Evolutionary conservation across 2,113 vertebrate genomes (phyloP).

Genomic region (Gallinago media): DNA sequence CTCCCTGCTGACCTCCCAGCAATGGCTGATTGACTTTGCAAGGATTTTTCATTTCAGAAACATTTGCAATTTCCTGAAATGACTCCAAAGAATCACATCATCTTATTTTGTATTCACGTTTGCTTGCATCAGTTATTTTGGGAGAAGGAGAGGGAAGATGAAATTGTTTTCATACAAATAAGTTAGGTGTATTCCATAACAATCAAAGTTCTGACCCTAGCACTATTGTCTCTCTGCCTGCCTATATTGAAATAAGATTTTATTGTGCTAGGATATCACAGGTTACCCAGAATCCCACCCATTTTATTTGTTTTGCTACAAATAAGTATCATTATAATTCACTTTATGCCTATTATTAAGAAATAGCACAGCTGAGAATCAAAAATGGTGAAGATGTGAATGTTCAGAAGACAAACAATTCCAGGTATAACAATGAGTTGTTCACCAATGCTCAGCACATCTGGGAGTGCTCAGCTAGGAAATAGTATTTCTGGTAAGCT

Average conservation of each 20-base stretch:
- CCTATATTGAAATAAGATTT: background rate
- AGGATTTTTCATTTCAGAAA: conserved; percentile 62
- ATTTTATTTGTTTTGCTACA: background rate
- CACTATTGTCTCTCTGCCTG: background rate
- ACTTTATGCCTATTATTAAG: background rate
- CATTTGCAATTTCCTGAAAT: conserved; percentile 64
- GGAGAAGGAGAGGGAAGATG: background rate
- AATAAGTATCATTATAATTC: background rate
- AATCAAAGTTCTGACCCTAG: background rate
- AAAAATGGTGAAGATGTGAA: background rate
- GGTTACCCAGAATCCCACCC: background rate
- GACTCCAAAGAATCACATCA: conserved; percentile 34
- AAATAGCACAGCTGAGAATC: background rate
- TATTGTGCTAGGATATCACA: background rate
- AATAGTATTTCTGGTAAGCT: background rate
- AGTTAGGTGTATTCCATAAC: background rate
- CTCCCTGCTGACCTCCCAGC: conserved; percentile 46
- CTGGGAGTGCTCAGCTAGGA: background rate
- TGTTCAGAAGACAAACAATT: background rate
- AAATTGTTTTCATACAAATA: conserved; percentile 19
- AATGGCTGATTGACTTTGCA: conserved; percentile 39
- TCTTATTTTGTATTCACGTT: conserved; percentile 19
- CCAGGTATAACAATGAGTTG: background rate
- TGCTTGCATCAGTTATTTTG: conserved; percentile 29
- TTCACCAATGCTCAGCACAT: background rate